phyloP scores from a whole-genome alignment of 1,140 invertebrate species.

The Nilaparvata lugens region DNA sequence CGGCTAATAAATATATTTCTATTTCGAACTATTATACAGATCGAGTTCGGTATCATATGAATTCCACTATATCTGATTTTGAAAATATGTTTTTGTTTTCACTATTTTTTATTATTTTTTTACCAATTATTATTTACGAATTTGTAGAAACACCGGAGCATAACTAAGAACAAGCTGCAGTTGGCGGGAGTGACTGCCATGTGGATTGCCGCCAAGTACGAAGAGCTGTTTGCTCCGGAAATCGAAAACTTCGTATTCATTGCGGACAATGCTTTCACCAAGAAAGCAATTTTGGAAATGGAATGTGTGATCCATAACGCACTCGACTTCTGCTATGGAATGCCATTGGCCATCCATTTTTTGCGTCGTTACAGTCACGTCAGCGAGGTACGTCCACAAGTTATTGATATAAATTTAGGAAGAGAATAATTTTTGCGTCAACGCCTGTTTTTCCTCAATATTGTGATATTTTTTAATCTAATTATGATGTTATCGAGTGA shows the following conservation, averaged over 20 bases:
- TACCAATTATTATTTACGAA: too few species aligned
- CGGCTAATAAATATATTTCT: too few species aligned
- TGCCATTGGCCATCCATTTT: slow-evolving; percentile 82
- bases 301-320: slow-evolving; percentile 67
- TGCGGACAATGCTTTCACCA: slow-evolving; percentile 80
- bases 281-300: slow-evolving; percentile 71
- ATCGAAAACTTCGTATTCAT: slow-evolving; percentile 87
- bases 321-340: slow-evolving; percentile 71
- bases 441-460: neutral
- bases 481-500: too few species aligned
- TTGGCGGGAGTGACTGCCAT: slow-evolving; percentile 85
- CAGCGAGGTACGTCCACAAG: slow-evolving; percentile 42
- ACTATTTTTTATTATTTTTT: slow-evolving; percentile 13
- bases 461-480: neutral
- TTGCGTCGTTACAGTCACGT: slow-evolving; percentile 72
- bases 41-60: too few species aligned
- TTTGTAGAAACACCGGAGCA: slow-evolving; percentile 16
- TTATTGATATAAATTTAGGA: slow-evolving; percentile 4
- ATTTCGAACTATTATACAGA: too few species aligned
- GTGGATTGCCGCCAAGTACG: slow-evolving; percentile 90
- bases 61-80: neutral
- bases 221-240: slow-evolving; percentile 87
- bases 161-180: slow-evolving; percentile 63
- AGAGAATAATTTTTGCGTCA: neutral
- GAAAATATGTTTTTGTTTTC: neutral